Evolutionary conservation across 2,113 vertebrate species (phyloP), one percentile per base, ranked within the genome.

Genomic region (Seriola dumerili): DNA sequence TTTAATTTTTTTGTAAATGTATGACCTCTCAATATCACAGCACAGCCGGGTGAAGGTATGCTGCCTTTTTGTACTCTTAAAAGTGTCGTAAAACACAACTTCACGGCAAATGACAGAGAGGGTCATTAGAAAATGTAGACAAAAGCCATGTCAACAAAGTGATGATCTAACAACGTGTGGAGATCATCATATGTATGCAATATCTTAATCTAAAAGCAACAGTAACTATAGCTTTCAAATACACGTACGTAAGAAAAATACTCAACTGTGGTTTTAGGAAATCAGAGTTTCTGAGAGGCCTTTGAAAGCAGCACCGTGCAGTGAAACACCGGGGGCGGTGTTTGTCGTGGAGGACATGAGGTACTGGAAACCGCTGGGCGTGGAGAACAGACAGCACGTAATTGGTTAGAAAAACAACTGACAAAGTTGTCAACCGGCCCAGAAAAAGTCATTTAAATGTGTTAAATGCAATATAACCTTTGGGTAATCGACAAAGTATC

Each of bases 21-120:
- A 70, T 92, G 93, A 94, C 92, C 93, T 93, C 93, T 93, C 85
- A 92, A 89, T 93, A 91, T 89, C 89, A 85, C 86, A 69, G 80
- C 76, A 44, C 58, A 78, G 23, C 79, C 78, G 72, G 73, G 61
- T 76, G 46, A 70, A 85, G 17, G 14, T 66, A 7, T 34, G 89
- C n/a, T 78, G 74, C 72, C 13, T 91, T 88, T 66, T 1, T 0
- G 52, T 25, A 29, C 65, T 8, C 0, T 4, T 4, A 0, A 2
- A 52, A 52, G 2, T 44, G 1, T 83, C 12, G 86, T 59, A 76
- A 85, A 85, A 34, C 11, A 14, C 3, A 52, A 0, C 0, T 1
- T 48, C 25, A 1, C 1, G 0, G 3, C 12, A 52, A 52, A 50
- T 12, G 3, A 14, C n/a, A 11, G 14, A 9, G 4, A 14, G 13